A percentile compares a stretch with the other conserved stretches of the same genome.
Evolutionary conservation across 2,113 vertebrate species (phyloP).

Genomic region (Oenanthe oenanthe): DNA sequence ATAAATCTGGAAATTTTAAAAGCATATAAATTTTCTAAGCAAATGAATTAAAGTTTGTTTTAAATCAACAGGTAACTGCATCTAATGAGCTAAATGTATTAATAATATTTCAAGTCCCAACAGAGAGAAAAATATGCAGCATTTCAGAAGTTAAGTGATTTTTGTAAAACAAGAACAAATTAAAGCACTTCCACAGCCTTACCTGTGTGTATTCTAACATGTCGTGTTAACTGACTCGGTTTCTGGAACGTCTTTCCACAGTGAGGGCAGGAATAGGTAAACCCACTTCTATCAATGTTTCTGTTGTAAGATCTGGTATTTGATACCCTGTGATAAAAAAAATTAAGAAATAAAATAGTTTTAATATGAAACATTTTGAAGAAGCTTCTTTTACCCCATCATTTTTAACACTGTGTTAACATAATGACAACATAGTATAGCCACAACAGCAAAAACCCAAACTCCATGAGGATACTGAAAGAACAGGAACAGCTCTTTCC

Average conservation of each 20-base stretch:
- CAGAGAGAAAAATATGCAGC: neutral
- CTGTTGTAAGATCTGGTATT: constrained; percentile 94
- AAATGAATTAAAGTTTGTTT: neutral
- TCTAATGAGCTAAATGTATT: neutral
- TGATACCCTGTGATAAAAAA: constrained; percentile 74
- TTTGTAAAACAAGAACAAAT: neutral
- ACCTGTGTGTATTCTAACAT: constrained; percentile 98
- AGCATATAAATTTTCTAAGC: neutral
- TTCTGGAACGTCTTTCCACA: constrained; percentile 98
- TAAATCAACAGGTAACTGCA: neutral
- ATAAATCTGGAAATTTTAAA: neutral
- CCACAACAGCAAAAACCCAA: neutral
- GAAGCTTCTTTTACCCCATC: neutral
- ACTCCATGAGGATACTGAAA: neutral
- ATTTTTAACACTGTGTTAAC: neutral
- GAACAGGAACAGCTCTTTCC: rapidly evolving
- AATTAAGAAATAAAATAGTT: neutral
- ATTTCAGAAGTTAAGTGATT: neutral
- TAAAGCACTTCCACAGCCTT: neutral
- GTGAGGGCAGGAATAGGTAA: constrained; percentile 95
- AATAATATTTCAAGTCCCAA: neutral
- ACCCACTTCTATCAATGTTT: constrained; percentile 93
- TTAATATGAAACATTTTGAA: neutral
- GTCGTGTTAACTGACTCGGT: constrained; percentile 93
- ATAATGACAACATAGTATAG: neutral